Evolutionary conservation across 2,888 invertebrate genomes (phyloP), one percentile per base, ranked within the genome.

Genomic region (Volucella bombylans): DNA sequence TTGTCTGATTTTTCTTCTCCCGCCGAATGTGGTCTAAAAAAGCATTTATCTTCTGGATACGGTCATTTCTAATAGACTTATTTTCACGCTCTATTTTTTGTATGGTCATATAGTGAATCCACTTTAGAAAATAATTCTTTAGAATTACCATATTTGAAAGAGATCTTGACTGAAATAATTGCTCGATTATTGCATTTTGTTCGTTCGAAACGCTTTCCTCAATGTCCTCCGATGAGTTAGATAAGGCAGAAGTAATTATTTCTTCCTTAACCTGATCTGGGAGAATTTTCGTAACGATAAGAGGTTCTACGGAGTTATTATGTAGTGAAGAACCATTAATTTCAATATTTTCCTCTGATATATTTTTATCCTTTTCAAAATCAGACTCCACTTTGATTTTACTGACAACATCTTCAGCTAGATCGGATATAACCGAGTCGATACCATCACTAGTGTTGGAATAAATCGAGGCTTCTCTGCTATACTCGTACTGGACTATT

Each of bases 91-190:
- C 90, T 8, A 91, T 89, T 87, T 90, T 91, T 61, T 90, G 90
- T 54, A 92, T 88, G 11, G 90, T 91, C 0, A 89, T 90, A 43
- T 89, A 91, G 76, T 92, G 91, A 8, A 90, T 88, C 92, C 92
- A 92, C 73, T 89, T 90, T 0, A 90, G 87, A 38, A 92, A 91
- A 77, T 90, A 91, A 52, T 89, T 89, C 2, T 89, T 88, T 81
- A 91, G 39, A n/a, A 86, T 82, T 8, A 77, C 72, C 2, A 77
- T 49, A 9, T 89, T 87, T 0, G 87, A 77, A 10, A 88, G 80
- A 10, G 87, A 67, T 6, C 83, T 87, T 2, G 88, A 78, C 55
- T 88, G 85, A 77, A 90, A 91, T 0, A 92, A 87, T 64, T 91
- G 87, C 0, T 89, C 88, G 57, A 92, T 90, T 12, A 91, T 90